Evolutionary conservation across 2,888 invertebrate genomes (phyloP), one percentile per base, ranked within the genome.

Genomic region (Shargacucullia verbasci): DNA sequence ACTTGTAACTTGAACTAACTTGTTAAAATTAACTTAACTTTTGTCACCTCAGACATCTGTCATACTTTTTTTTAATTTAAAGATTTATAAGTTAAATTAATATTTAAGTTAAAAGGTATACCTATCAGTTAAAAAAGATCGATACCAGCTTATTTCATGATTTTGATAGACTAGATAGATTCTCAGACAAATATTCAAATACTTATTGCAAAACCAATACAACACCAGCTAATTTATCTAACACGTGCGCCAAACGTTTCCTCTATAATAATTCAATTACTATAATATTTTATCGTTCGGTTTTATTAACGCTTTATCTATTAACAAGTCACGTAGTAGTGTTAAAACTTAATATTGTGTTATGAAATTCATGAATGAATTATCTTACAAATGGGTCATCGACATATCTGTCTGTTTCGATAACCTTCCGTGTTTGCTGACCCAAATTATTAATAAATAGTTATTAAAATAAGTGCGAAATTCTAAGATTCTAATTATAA

Each of bases 301-400:
- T 70, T 70, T 46, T 50, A 45, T 45, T 54, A 40, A 62, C 27
- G 43, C 34, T 43, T 8, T 50, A 44, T 43, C 43, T 62, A 69
- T 69, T 70, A 41, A 43, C 45, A 4, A 70, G 66, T 65, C 71
- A 67, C 66, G 66, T 52, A 45, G 34, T 50, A 9, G 31, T 57
- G 49, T 53, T 70, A 70, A 64, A 67, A 46, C 27, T 46, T 70
- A 58, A 61, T 66, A 63, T 63, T 62, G 37, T 49, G 54, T 70
- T 57, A 29, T 37, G 61, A 63, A 64, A 68, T 64, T 73, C 46
- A 61, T 78, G 76, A 78, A 77, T 76, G 64, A 74, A 70, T 59
- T 77, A 73, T 74, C 65, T 54, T 59, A 50, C 27, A 35, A 50
- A 48, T 25, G 37, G 70, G 71, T 73, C 79, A 78, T 70, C 78